Conservation (phyloP, 2,797 vertebrate species). For the Sparus aurata region DNA sequence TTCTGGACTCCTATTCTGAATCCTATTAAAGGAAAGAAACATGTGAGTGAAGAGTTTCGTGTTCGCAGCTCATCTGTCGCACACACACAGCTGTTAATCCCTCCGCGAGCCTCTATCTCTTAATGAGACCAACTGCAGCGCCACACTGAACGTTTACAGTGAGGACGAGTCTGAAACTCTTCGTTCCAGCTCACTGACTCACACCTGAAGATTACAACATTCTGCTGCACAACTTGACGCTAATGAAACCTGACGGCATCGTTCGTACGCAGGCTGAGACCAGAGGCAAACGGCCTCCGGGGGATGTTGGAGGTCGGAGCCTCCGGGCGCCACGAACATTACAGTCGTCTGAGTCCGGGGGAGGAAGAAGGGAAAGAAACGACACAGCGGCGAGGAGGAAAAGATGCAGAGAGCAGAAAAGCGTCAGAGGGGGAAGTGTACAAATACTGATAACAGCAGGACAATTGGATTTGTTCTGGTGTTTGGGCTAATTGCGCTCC, state of each 20-base stretch:
- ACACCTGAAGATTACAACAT: background rate
- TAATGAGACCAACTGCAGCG: background rate
- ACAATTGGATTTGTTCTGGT: constrained; percentile 34
- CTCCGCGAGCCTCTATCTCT: background rate
- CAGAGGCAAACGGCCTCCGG: background rate
- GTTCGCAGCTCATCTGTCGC: background rate
- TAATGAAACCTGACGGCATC: constrained; percentile 1
- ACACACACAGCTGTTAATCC: too few relatives aligned
- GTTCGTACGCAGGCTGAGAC: background rate
- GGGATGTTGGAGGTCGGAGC: constrained; percentile 5
- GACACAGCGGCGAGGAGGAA: background rate
- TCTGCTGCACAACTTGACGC: constrained; percentile 12
- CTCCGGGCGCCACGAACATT: constrained; percentile 36
- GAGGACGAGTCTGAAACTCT: background rate
- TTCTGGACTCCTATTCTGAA: background rate
- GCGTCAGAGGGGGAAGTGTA: background rate
- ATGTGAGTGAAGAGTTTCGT: too few relatives aligned
- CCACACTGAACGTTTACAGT: background rate
- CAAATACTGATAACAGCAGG: constrained; percentile 24
- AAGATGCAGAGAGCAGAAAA: background rate
- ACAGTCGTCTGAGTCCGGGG: constrained; percentile 30
- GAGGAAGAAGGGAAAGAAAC: background rate
- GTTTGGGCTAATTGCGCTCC: constrained; percentile 19
- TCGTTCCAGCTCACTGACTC: constrained; percentile 8
- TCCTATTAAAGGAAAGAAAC: background rate